Percentiles rank a stretch among this genome's conserved stretches.
Evolutionary conservation across 2,888 invertebrate species (phyloP).

Genomic region (Clivina fossor): DNA sequence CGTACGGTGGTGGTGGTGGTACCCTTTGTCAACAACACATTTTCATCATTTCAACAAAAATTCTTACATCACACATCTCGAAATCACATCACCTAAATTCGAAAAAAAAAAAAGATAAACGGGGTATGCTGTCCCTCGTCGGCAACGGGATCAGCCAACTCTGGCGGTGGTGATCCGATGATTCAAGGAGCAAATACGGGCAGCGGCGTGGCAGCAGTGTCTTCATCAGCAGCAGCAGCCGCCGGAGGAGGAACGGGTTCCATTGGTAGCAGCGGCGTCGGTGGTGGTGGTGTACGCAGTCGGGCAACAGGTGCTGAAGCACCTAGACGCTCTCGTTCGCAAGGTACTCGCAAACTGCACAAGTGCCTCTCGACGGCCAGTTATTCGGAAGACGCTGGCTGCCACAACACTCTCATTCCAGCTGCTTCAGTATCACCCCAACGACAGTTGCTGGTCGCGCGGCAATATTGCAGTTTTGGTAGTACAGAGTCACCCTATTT

Average conservation of each 20-base stretch:
- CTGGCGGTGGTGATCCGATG: too few species aligned
- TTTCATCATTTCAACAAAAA: too few species aligned
- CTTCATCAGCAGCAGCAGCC: constrained; percentile 39
- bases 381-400: constrained; percentile 69
- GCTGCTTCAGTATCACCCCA: constrained; percentile 52
- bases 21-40: too few species aligned
- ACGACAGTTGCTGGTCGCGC: constrained; percentile 75
- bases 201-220: constrained; percentile 25
- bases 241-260: constrained; percentile 43
- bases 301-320: constrained; percentile 60
- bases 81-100: too few species aligned
- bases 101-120: too few species aligned
- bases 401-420: constrained; percentile 46
- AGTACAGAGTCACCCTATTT: constrained; percentile 71
- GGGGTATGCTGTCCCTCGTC: constrained; percentile 73
- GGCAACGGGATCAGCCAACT: constrained; percentile 52
- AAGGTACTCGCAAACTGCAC: constrained; percentile 93
- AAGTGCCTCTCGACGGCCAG: constrained; percentile 88
- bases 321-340: constrained; percentile 86
- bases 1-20: too few species aligned
- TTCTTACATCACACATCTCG: too few species aligned
- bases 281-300: constrained; percentile 42
- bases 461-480: constrained; percentile 95
- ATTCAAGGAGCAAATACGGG: too few species aligned
- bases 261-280: constrained; percentile 37